Evolutionary conservation across 2,797 vertebrate genomes (phyloP).

Genomic region (Petrocephalus sullivani): DNA sequence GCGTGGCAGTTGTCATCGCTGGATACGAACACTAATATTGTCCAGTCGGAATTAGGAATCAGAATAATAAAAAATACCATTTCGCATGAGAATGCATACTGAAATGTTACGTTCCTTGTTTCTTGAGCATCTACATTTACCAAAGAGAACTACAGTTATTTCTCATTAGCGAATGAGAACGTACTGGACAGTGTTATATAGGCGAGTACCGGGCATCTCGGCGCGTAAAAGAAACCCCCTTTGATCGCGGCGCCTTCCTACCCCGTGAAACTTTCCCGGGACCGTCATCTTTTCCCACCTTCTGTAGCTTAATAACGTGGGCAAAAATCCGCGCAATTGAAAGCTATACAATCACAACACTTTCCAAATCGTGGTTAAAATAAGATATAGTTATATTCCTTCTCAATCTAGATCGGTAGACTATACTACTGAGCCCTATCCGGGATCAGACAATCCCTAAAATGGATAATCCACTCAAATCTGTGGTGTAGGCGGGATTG

Average conservation of each 20-base stretch:
- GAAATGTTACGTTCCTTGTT: background rate
- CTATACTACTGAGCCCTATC: background rate
- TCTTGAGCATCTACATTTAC: background rate
- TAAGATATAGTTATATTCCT: background rate
- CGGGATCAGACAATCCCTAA: constrained; percentile 34
- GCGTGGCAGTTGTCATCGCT: background rate
- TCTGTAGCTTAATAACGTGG: background rate
- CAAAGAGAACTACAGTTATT: background rate
- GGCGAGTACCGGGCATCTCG: background rate
- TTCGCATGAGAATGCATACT: background rate
- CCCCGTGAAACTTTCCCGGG: background rate
- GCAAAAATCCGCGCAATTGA: background rate
- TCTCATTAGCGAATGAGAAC: background rate
- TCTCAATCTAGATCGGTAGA: background rate
- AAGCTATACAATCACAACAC: background rate
- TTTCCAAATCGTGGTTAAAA: background rate
- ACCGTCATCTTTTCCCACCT: background rate
- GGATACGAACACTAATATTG: background rate
- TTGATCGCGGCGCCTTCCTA: background rate
- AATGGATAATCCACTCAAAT: constrained; percentile 43
- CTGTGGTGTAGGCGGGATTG: constrained; percentile 27
- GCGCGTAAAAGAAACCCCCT: background rate
- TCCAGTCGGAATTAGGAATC: background rate
- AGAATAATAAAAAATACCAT: background rate
- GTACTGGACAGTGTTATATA: background rate